phyloP scores from a whole-genome alignment of 2,797 vertebrate species.

The Antennarius maculatus region DNA sequence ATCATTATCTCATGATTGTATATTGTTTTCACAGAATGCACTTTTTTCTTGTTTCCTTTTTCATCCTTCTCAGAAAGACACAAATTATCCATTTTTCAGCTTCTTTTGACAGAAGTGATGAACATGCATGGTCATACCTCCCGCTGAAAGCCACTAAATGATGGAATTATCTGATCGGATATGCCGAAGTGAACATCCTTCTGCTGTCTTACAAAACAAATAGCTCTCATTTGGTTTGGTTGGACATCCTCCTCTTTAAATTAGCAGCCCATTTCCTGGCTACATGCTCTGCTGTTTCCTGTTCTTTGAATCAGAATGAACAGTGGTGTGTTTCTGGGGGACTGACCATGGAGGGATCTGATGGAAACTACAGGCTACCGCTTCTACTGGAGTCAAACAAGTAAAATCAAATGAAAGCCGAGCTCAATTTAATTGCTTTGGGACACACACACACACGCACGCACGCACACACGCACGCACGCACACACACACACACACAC shows the following conservation, averaged over 20 bases:
- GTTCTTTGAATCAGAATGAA: conserved; percentile 56
- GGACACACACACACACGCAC: neutral
- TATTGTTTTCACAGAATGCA: no score
- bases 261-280: conserved; percentile 74
- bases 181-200: conserved; percentile 72
- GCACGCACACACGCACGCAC: neutral
- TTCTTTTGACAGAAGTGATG: conserved; percentile 47
- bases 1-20: no score
- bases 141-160: conserved; percentile 57
- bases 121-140: conserved; percentile 44
- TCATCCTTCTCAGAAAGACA: neutral
- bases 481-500: neutral
- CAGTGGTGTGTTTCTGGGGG: conserved; percentile 51
- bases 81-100: neutral
- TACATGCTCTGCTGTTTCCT: conserved; percentile 64
- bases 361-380: conserved; percentile 14
- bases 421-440: conserved; percentile 36
- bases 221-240: conserved; percentile 67
- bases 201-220: conserved; percentile 69
- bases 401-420: conserved; percentile 41
- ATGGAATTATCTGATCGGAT: conserved; percentile 69
- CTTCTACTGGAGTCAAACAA: conserved; percentile 32
- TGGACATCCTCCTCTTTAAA: conserved; percentile 58
- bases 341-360: conserved; percentile 27
- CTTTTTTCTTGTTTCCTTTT: no score